A percentile compares a stretch with the other conserved stretches of the same genome.
Conservation (phyloP, 2,888 invertebrate species). For the Melanchra persicariae region DNA sequence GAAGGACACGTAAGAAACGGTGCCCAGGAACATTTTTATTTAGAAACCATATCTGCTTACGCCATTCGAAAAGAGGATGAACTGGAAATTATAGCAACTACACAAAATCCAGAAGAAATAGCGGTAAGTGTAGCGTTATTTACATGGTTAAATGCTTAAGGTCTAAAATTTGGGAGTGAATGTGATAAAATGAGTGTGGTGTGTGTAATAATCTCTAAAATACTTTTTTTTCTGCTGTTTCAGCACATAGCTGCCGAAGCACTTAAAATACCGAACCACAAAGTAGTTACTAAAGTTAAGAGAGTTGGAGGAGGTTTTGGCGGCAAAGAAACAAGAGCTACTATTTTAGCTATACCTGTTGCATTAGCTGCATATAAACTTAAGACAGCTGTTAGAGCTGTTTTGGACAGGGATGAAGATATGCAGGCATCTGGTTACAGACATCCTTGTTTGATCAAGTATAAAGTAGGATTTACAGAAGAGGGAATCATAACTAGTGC, state of each 20-base stretch:
- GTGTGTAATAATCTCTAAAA: not conserved
- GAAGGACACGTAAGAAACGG: constrained; percentile 94
- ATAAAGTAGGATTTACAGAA: constrained; percentile 94
- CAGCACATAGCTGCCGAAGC: constrained; percentile 92
- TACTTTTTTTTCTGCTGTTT: constrained; percentile 56
- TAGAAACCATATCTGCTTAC: constrained; percentile 94
- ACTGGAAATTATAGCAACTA: constrained; percentile 95
- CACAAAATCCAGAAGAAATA: constrained; percentile 95
- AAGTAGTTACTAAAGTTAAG: constrained; percentile 93
- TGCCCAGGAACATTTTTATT: constrained; percentile 97
- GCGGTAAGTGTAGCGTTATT: constrained; percentile 84
- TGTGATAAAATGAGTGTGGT: no score
- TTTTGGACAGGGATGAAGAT: constrained; percentile 96
- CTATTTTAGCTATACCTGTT: constrained; percentile 92
- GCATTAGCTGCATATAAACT: constrained; percentile 94
- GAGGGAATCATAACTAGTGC: constrained; percentile 92
- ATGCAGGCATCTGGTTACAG: constrained; percentile 95
- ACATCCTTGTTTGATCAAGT: constrained; percentile 95
- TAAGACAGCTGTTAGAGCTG: constrained; percentile 93
- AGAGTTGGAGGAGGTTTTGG: constrained; percentile 97
- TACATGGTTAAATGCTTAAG: not conserved
- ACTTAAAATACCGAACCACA: constrained; percentile 92
- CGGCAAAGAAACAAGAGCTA: constrained; percentile 94
- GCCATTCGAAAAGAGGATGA: constrained; percentile 95
- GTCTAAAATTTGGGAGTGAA: no score